Conservation (phyloP, 2,113 vertebrate species). For the Motacilla alba region DNA sequence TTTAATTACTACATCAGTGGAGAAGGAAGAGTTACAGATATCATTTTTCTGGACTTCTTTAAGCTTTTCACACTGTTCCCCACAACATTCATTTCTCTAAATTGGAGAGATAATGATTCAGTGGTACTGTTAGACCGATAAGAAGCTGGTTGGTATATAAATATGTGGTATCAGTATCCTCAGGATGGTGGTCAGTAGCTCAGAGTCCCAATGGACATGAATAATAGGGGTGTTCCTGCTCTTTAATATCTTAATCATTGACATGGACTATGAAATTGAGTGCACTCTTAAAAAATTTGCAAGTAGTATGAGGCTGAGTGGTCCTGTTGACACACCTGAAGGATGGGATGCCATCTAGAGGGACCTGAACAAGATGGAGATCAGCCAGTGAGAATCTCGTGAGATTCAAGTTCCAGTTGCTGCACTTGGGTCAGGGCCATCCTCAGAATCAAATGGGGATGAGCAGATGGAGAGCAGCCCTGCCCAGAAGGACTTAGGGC, state of each 20-base stretch:
- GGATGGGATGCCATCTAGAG: background rate
- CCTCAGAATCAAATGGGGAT: accelerated
- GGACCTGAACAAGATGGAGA: background rate
- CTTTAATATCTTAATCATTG: background rate
- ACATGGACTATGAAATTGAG: background rate
- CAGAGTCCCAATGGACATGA: background rate
- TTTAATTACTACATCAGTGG: background rate
- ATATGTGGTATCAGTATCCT: background rate
- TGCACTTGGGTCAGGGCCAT: too few relatives aligned
- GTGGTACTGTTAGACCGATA: background rate
- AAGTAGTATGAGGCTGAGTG: background rate
- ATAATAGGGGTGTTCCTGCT: accelerated
- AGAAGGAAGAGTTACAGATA: background rate
- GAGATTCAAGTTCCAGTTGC: background rate
- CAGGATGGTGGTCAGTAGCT: background rate
- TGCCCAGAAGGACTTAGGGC: accelerated
- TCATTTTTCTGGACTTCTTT: background rate
- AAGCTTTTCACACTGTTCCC: background rate
- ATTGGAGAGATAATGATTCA: background rate
- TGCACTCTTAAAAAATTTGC: too few relatives aligned
- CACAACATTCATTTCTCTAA: background rate
- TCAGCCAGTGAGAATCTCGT: too few relatives aligned
- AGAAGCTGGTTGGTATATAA: background rate
- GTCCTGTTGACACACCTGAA: background rate
- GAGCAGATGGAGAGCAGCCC: background rate